Percentiles rank a stretch among this genome's conserved stretches.
phyloP scores from a whole-genome alignment of 2,113 vertebrate genomes.

The Notothenia coriiceps region DNA sequence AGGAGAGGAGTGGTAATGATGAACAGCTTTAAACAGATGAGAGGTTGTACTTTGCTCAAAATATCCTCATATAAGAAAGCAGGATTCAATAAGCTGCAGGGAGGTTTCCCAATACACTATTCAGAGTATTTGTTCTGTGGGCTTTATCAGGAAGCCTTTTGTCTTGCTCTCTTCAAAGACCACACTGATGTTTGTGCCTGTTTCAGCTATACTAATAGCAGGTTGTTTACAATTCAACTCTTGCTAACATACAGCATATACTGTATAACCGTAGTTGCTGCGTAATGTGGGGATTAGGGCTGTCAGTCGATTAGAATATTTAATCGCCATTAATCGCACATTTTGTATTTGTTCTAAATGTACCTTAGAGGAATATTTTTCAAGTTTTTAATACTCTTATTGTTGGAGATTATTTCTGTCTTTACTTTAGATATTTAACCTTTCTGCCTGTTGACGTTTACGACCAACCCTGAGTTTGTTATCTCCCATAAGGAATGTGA shows the following conservation, averaged over 20 bases:
- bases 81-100: constrained; percentile 6
- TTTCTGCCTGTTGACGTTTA: too few species aligned
- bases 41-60: constrained; percentile 54
- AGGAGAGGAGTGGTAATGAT: constrained; percentile 58
- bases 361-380: too few species aligned
- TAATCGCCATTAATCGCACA: too few species aligned
- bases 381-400: too few species aligned
- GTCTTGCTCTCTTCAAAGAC: neutral
- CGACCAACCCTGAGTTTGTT: too few species aligned
- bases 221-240: neutral
- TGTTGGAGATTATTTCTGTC: too few species aligned
- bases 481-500: too few species aligned
- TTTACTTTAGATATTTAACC: too few species aligned
- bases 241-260: neutral
- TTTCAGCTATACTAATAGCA: too few species aligned
- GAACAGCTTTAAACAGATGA: constrained; percentile 61
- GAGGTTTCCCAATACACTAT: neutral
- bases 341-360: too few species aligned
- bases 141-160: neutral
- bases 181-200: neutral
- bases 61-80: constrained; percentile 31
- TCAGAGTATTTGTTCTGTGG: constrained; percentile 8
- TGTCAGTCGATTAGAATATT: too few species aligned
- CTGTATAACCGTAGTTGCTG: neutral
- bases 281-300: too few species aligned